These are phyloP conservation scores for Zygaena filipendulae DNA, from an alignment of 2,888 invertebrate species.

Conservation along the genomic window DNA sequence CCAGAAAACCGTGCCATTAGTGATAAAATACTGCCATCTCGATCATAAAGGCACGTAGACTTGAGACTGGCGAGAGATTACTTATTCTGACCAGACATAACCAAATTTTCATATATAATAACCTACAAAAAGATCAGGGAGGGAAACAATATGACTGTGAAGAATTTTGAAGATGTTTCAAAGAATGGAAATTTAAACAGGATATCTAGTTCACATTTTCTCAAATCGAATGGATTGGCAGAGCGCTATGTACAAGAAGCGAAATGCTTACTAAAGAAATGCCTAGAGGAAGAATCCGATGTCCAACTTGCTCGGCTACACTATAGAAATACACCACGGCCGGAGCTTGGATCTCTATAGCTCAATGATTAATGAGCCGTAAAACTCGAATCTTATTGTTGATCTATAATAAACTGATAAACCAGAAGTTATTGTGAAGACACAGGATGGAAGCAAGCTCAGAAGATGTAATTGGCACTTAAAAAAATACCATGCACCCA, in stretches of 20 bases:
- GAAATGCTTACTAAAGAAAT: constrained; percentile 4
- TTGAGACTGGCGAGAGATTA: constrained; percentile 3
- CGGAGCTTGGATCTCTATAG: neutral
- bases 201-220: constrained; percentile 9
- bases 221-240: constrained; percentile 9
- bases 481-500: too few relatives aligned
- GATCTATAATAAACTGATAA: neutral
- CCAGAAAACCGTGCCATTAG: constrained; percentile 2
- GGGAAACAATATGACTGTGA: constrained; percentile 9
- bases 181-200: constrained; percentile 11
- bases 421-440: neutral
- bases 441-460: neutral
- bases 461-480: neutral
- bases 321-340: neutral
- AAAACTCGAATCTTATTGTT: constrained; percentile 1
- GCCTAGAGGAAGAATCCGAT: neutral
- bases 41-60: constrained; percentile 4
- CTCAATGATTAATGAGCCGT: constrained; percentile 2
- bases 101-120: constrained; percentile 1
- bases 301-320: neutral
- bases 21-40: constrained; percentile 2
- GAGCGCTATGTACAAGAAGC: constrained; percentile 12
- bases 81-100: constrained; percentile 4
- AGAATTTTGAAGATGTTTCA: constrained; percentile 8
- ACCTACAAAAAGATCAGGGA: constrained; percentile 8